These are phyloP conservation scores for Chanos chanos DNA, from an alignment of 2,797 vertebrate species.

Conservation along the genomic window DNA sequence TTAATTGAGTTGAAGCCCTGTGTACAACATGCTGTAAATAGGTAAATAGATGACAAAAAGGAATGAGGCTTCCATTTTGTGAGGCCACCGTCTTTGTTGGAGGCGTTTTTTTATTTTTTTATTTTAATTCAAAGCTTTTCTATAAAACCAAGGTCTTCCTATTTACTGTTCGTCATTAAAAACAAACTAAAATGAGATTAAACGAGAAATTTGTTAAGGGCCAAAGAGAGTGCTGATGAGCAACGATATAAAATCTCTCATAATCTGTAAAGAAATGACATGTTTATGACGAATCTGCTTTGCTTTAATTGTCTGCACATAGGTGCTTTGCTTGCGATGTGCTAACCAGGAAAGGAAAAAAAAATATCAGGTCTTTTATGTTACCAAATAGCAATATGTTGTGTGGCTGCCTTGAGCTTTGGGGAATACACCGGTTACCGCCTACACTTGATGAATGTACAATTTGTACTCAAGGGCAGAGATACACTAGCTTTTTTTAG, in stretches of 20 bases:
- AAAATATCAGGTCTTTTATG: slow-evolving; percentile 57
- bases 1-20: neutral
- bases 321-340: slow-evolving; percentile 54
- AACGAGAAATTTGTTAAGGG: neutral
- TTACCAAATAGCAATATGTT: slow-evolving; percentile 74
- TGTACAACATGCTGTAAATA: neutral
- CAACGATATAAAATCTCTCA: too few species aligned
- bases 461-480: slow-evolving; percentile 68
- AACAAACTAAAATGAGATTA: neutral
- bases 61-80: too few species aligned
- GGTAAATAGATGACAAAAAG: neutral
- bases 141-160: too few species aligned
- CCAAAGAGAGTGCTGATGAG: neutral
- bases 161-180: too few species aligned
- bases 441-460: slow-evolving; percentile 76
- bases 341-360: slow-evolving; percentile 51
- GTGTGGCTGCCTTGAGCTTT: slow-evolving; percentile 68
- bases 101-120: too few species aligned
- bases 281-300: slow-evolving; percentile 3
- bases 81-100: too few species aligned
- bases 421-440: slow-evolving; percentile 72
- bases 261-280: neutral
- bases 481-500: slow-evolving; percentile 70
- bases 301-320: slow-evolving; percentile 32
- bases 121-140: neutral